These are phyloP conservation scores for Cyclura pinguis DNA, from an alignment of 2,797 vertebrate species.

Conservation along the genomic window DNA sequence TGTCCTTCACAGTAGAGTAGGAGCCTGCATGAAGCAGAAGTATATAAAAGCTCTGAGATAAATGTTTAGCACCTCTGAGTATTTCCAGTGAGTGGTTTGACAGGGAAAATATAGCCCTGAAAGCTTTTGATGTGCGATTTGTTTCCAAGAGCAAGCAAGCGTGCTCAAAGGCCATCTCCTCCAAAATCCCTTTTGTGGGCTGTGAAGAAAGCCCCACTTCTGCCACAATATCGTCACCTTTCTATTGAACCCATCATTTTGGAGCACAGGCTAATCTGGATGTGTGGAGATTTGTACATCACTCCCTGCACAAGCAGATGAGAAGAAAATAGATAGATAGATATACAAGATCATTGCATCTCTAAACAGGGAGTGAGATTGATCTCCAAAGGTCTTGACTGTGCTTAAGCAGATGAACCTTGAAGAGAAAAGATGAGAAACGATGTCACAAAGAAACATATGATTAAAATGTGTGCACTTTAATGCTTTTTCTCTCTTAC, in stretches of 20 bases:
- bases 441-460: neutral
- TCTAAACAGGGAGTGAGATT: neutral
- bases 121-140: constrained; percentile 28
- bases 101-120: constrained; percentile 10
- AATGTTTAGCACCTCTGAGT: neutral
- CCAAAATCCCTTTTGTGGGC: neutral
- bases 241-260: constrained; percentile 28
- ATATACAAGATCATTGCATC: neutral
- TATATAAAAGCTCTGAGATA: constrained; percentile 20
- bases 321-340: neutral
- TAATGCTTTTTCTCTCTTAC: neutral
- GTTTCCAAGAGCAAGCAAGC: neutral
- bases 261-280: neutral
- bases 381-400: neutral
- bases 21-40: neutral
- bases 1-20: neutral
- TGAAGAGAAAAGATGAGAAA: neutral
- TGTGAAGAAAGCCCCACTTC: neutral
- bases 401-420: constrained; percentile 1
- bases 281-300: neutral
- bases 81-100: constrained; percentile 13
- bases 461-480: neutral
- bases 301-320: neutral
- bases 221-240: constrained; percentile 9
- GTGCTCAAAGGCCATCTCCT: neutral